Base-by-base conservation (phyloP, 2,797 vertebrate genomes). In the Urocyon cinereoargenteus region DNA sequence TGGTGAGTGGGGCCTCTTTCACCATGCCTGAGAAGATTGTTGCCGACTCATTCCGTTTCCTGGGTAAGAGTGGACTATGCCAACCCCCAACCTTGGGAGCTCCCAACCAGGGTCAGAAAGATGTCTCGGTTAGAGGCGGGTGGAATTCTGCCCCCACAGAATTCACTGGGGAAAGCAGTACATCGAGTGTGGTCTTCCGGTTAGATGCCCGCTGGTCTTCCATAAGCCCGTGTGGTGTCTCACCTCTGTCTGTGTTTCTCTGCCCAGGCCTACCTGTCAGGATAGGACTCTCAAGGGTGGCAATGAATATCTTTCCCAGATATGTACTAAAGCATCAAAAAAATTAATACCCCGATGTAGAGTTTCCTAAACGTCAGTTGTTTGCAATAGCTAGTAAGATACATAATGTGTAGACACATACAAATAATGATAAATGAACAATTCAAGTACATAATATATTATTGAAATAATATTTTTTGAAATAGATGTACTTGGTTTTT, bases 151-250 rank as follows among this genome's bases (percentile, higher is more conserved):
- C 26, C 19, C 24, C 55, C 28, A 21, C 13, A 2, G 34, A 14
- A 12, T 70, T 34, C 11, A 5, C 36, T 6, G 5, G 3, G 22
- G 49, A 22, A 15, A 66, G 8, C 1, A 14, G 22, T 4, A 19
- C 16, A 0, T 14, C 26, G 8, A 12, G 15, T 0, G 6, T 8
- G 18, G 64, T 34, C 4, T 18, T 3, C 62, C 3, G 2, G 2
- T 40, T 5, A 13, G 79, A 28, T 4, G 21, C 49, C 72, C 6
- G 15, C 34, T 4, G 45, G 82, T 34, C 15, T 36, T 22, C 59
- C 24, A 0, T 1, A 0, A 4, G 64, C 10, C 22, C 3, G 0
- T 10, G 55, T 1, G 21, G 45, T 9, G 28, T 34, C 21, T 68
- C 8, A 18, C 6, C 31, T 18, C 49, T 26, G 0, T 28, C 34